Base-by-base conservation (phyloP, 2,888 invertebrate species). In the Apeira syringaria region DNA sequence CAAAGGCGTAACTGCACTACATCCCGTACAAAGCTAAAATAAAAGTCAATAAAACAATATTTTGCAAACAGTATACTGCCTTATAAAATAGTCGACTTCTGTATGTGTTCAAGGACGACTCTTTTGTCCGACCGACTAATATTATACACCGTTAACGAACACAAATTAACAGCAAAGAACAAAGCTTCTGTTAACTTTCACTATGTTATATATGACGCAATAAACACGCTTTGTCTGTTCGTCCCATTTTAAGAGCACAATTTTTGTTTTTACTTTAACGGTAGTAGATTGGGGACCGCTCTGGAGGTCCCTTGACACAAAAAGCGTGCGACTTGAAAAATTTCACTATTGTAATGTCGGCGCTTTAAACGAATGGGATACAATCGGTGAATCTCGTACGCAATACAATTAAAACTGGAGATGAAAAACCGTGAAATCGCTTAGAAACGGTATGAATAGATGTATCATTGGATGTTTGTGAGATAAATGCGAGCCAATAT, bases 121-220 rank as follows among this genome's bases (percentile, higher is more conserved):
- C 62, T 69, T 78, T 80, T 78, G 67, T 74, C 52, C 59, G 51
- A 52, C 59, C 58, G 60, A 58, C 64, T 64, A 67, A 66, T 79
- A 72, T 76, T 71, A 63, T 78, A 72, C 79, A 85, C 86, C 76
- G 85, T 88, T 87, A 81, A 63, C 68, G 59, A 62, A 68, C 54
- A 31, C 30, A 39, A 46, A 55, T 53, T 64, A 58, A 44, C 44
- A 38, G 37, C 32, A 18, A 43, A 61, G 74, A 55, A 83, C 80
- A 80, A 82, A 68, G 62, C 61, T 51, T 44, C 53, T 53, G 58
- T 63, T 71, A 75, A 87, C 88, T 88, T 88, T 88, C 88, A 86
- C 88, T 88, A 78, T 55, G 71, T 87, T 78, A 81, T 84, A 81
- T 85, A 85, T 79, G 80, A 77, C 64, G 72, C 74, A 81, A 84